phyloP scores from a whole-genome alignment of 1,140 invertebrate species.

The Acarapis woodi region DNA sequence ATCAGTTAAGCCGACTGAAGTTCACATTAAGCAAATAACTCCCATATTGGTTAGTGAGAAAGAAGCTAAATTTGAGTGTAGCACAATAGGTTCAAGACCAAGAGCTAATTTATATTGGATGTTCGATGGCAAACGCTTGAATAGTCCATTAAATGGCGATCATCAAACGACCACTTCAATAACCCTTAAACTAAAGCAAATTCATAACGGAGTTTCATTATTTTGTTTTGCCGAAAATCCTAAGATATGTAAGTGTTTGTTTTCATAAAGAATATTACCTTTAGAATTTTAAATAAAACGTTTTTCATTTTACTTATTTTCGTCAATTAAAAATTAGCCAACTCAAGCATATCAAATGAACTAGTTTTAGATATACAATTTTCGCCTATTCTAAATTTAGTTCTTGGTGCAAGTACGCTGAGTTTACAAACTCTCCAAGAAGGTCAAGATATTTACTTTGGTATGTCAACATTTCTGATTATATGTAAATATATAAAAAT shows the following conservation, averaged over 20 bases:
- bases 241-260: no score
- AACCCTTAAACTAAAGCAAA: constrained; percentile 6
- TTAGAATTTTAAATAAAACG: no score
- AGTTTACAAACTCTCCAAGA: constrained; percentile 35
- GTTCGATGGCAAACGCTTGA: constrained; percentile 9
- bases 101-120: constrained; percentile 11
- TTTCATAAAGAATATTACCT: no score
- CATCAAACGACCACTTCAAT: constrained; percentile 9
- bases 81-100: constrained; percentile 9
- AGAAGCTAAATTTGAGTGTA: constrained; percentile 11
- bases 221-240: constrained; percentile 9
- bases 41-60: constrained; percentile 6
- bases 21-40: constrained; percentile 9
- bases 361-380: constrained; percentile 10
- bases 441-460: constrained; percentile 53
- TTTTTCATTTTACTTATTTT: no score
- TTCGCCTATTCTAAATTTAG: constrained; percentile 1
- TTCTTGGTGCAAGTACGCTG: constrained; percentile 32
- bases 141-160: constrained; percentile 10
- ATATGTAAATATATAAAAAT: no score
- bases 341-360: constrained; percentile 6
- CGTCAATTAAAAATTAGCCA: no score
- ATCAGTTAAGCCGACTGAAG: constrained; percentile 10
- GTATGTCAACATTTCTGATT: no score
- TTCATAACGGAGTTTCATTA: constrained; percentile 4